Percentiles rank a stretch among this genome's conserved stretches.
phyloP scores from a whole-genome alignment of 92 coral and sea anemone species.

The Porites lobata region DNA sequence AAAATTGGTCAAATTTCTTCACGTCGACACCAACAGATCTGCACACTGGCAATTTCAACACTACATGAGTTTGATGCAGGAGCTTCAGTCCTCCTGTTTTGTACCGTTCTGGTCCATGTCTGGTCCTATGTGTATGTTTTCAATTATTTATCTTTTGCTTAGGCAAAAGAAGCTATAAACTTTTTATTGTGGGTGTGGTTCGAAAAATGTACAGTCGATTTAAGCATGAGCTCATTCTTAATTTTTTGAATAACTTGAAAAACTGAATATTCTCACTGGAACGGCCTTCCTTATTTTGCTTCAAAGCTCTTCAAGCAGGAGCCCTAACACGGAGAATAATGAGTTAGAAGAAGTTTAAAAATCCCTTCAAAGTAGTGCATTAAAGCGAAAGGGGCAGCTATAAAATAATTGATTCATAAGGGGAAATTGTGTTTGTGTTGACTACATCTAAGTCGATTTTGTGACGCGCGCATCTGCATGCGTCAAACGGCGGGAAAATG shows the following conservation, averaged over 20 bases:
- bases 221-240: not conserved
- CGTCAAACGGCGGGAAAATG: constrained; percentile 64
- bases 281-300: too few species aligned
- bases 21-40: not conserved
- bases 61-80: not conserved
- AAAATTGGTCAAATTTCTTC: not conserved
- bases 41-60: not conserved
- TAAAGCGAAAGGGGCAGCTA: not conserved
- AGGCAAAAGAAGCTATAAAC: not conserved
- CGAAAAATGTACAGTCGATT: not conserved
- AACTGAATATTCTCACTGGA: not conserved
- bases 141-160: not conserved
- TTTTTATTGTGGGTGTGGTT: not conserved
- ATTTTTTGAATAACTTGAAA: not conserved
- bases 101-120: too few species aligned
- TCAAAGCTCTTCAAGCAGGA: too few species aligned
- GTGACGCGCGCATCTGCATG: constrained; percentile 19
- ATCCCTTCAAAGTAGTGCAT: not conserved
- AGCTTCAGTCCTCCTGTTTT: not conserved
- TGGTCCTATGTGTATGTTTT: not conserved
- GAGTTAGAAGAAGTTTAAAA: too few species aligned
- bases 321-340: too few species aligned
- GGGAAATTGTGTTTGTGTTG: not conserved
- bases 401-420: not conserved
- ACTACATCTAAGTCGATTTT: not conserved